These are phyloP conservation scores for Archocentrus centrarchus DNA, from an alignment of 2,113 vertebrate species.

Conservation along the genomic window DNA sequence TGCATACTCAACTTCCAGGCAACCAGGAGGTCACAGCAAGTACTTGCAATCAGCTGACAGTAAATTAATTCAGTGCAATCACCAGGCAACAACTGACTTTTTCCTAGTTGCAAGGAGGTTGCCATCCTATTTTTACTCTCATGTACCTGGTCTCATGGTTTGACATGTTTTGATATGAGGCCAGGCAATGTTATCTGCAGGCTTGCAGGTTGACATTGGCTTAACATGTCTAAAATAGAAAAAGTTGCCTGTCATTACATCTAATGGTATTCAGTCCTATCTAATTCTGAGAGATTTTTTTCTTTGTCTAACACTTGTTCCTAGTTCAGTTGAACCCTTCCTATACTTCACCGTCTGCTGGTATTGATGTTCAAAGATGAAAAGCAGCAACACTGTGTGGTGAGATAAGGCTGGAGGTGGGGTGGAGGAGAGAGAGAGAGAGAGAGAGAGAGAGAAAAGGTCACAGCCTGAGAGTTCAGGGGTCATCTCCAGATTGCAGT, in stretches of 20 bases:
- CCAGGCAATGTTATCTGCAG: not conserved
- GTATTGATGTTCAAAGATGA: conserved; percentile 51
- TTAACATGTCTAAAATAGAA: not conserved
- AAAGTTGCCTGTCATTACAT: not conserved
- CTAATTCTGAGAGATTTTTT: not conserved
- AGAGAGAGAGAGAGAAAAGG: conserved; percentile 32
- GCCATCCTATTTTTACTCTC: not conserved
- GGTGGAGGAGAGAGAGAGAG: not conserved
- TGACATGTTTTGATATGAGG: not conserved
- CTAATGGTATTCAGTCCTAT: not conserved
- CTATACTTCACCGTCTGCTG: conserved; percentile 25
- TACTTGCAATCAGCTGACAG: not conserved
- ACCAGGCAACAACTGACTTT: not conserved
- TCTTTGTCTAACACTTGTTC: not conserved
- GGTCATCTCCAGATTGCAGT: conserved; percentile 48
- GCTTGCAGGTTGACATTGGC: not conserved
- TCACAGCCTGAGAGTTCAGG: conserved; percentile 42
- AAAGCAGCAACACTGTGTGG: conserved; percentile 45
- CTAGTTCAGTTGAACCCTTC: not conserved
- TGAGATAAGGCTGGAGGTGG: conserved; percentile 52
- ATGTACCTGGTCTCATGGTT: not conserved
- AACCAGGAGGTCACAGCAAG: not conserved
- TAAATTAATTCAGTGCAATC: not conserved
- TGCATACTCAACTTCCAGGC: not conserved
- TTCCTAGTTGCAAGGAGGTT: not conserved